phyloP scores from a whole-genome alignment of 2,888 invertebrate species.

The Dysmachus trigonus region DNA sequence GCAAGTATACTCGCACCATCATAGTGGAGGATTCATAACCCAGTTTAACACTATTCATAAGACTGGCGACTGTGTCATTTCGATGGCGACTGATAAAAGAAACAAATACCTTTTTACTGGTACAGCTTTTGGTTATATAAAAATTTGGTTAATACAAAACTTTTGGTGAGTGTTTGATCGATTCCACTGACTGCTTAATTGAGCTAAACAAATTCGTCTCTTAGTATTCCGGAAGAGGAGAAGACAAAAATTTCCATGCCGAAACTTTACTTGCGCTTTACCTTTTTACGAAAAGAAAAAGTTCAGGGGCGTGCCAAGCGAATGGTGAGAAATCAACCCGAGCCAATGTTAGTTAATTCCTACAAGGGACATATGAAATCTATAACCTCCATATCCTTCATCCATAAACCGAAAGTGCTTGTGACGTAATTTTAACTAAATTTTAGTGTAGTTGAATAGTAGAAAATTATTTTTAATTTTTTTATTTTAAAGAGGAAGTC shows the following conservation, averaged over 20 bases:
- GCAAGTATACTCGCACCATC: constrained; percentile 85
- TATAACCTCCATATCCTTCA: constrained; percentile 73
- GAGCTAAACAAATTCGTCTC: not conserved
- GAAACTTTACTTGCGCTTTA: constrained; percentile 72
- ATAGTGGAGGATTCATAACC: constrained; percentile 75
- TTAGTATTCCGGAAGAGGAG: constrained; percentile 58
- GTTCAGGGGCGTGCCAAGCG: constrained; percentile 76
- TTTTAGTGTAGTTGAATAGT: not conserved
- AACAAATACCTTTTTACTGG: constrained; percentile 80
- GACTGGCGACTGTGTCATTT: constrained; percentile 68
- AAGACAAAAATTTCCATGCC: constrained; percentile 71
- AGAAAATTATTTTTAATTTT: not conserved
- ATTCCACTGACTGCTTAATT: not conserved
- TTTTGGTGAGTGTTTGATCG: constrained; percentile 66
- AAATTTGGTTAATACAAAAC: constrained; percentile 79
- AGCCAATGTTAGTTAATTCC: constrained; percentile 75
- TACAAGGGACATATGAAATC: constrained; percentile 77
- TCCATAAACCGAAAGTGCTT: constrained; percentile 73
- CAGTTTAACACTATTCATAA: constrained; percentile 77
- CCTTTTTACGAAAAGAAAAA: constrained; percentile 76
- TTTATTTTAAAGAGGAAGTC: constrained; percentile 67
- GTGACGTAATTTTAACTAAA: constrained; percentile 68
- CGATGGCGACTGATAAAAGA: constrained; percentile 75
- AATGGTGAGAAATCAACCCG: constrained; percentile 68
- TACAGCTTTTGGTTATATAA: constrained; percentile 78